Evolutionary conservation across 2,888 invertebrate species (phyloP).

Genomic region (Epinotia nisella): DNA sequence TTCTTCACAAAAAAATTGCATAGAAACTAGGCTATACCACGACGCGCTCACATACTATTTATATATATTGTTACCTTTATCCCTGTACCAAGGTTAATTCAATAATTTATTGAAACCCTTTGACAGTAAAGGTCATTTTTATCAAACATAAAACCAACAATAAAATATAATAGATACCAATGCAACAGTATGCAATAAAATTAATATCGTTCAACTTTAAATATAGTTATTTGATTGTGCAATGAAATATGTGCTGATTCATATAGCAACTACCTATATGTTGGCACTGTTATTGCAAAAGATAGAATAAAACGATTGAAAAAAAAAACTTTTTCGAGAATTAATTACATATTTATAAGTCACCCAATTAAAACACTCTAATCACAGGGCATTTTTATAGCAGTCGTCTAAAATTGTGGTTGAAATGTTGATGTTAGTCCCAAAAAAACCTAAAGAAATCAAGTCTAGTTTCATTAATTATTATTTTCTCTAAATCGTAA

Average conservation of each 20-base stretch:
- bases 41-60: constrained; percentile 13
- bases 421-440: not conserved
- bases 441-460: not conserved
- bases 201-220: constrained; percentile 70
- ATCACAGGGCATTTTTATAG: constrained; percentile 29
- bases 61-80: constrained; percentile 32
- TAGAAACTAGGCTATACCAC: constrained; percentile 3
- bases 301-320: constrained; percentile 22
- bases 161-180: constrained; percentile 73
- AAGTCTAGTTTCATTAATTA: not conserved
- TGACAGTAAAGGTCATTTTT: constrained; percentile 34
- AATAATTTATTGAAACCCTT: constrained; percentile 32
- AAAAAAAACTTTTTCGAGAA: constrained; percentile 25
- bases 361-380: constrained; percentile 36
- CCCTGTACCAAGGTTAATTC: constrained; percentile 23
- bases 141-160: constrained; percentile 62
- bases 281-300: constrained; percentile 63
- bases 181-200: constrained; percentile 81
- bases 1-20: not conserved
- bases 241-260: constrained; percentile 65
- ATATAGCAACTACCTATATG: constrained; percentile 58
- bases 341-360: constrained; percentile 34
- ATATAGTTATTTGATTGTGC: constrained; percentile 71
- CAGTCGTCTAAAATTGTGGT: constrained; percentile 17
- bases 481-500: not conserved